A percentile compares a stretch with the other conserved stretches of the same genome.
Evolutionary conservation across 2,113 vertebrate species (phyloP).

Genomic region (Pristiophorus japonicus): DNA sequence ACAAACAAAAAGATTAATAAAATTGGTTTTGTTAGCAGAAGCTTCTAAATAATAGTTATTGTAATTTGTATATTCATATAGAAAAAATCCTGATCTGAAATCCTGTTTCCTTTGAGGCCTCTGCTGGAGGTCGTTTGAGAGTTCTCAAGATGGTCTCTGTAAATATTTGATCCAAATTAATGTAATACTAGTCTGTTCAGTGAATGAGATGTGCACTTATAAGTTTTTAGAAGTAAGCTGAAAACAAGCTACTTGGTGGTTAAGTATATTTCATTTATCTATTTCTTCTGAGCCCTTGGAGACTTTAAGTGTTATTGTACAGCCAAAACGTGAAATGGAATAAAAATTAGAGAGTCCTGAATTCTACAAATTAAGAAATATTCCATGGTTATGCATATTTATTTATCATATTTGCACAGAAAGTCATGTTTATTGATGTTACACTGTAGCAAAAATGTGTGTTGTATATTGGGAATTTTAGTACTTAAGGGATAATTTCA

Average conservation of each 20-base stretch:
- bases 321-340: not conserved
- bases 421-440: not conserved
- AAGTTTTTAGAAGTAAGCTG: not conserved
- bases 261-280: not conserved
- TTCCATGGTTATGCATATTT: not conserved
- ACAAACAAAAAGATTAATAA: not conserved
- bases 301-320: not conserved
- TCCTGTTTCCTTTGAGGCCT: not conserved
- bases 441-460: not conserved
- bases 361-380: not conserved
- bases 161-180: slow-evolving; percentile 51
- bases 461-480: not conserved
- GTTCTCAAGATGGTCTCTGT: slow-evolving; percentile 49
- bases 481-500: not conserved
- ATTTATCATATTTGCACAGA: not conserved
- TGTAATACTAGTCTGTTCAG: not conserved
- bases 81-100: not conserved
- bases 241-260: not conserved
- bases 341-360: not conserved
- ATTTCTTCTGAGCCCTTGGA: not conserved
- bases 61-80: not conserved
- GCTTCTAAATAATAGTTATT: not conserved
- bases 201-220: not conserved
- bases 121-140: slow-evolving; percentile 47
- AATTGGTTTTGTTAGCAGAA: not conserved